Conservation (phyloP, 2,797 vertebrate genomes). For the Coregonus sp. region DNA sequence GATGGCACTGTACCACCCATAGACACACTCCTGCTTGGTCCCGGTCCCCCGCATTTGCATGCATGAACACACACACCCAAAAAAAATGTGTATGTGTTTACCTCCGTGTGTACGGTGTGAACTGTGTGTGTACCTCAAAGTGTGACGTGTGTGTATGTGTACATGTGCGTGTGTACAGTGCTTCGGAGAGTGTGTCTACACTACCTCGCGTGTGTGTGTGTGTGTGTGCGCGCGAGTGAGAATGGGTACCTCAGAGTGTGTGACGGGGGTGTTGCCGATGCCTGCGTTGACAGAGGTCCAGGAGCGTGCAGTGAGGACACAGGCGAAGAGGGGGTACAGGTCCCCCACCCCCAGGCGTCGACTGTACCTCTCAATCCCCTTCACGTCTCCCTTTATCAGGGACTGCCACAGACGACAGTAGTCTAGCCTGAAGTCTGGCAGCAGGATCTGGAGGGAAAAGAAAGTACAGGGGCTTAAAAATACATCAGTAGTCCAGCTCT, state of each 20-base stretch:
- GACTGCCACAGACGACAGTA: slow-evolving; percentile 95
- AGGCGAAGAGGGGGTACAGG: slow-evolving; percentile 90
- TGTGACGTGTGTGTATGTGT: not conserved
- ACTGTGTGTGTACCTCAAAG: not conserved
- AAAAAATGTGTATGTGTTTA: not conserved
- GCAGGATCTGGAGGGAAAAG: slow-evolving; percentile 75
- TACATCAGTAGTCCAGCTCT: not conserved
- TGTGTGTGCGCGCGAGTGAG: not conserved
- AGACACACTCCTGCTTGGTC: slow-evolving; percentile 37
- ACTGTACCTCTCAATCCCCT: slow-evolving; percentile 84
- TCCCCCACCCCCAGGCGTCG: slow-evolving; percentile 87
- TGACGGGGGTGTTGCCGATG: slow-evolving; percentile 83
- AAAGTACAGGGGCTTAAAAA: not conserved
- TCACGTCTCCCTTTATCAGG: slow-evolving; percentile 86
- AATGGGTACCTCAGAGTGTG: slow-evolving; percentile 59
- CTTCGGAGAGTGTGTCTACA: not conserved
- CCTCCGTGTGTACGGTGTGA: not conserved
- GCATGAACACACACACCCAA: slow-evolving; percentile 13
- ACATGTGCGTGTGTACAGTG: not conserved
- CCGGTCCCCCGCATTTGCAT: slow-evolving; percentile 31
- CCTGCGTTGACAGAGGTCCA: slow-evolving; percentile 88
- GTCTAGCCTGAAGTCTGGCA: slow-evolving; percentile 86
- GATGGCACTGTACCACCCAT: slow-evolving; percentile 60
- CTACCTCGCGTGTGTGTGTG: not conserved
- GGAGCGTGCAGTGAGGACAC: slow-evolving; percentile 90